Evolutionary conservation across 2,113 vertebrate species (phyloP), one percentile per base, ranked within the genome.

Genomic region (Promerops cafer): DNA sequence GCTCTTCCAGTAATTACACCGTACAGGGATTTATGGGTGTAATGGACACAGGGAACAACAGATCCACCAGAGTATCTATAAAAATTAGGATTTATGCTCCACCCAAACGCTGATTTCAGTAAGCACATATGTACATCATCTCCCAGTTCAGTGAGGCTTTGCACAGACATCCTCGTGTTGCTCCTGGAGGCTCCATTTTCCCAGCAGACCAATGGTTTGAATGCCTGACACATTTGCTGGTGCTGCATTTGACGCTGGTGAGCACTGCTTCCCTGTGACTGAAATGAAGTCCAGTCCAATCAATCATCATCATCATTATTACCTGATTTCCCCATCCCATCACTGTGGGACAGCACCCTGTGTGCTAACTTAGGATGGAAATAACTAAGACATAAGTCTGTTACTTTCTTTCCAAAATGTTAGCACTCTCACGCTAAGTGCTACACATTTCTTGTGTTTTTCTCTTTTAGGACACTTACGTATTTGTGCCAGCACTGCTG

Each of bases 111-210:
- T 72, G 22, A 69, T 40, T 87, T 72, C 16, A 52, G n/a, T 2
- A 1, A 65, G 6, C 37, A 57, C 10, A 3, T 5, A 13, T 14
- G 44, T 49, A 35, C 28, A 60, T n/a, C 42, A 11, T 9, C 40
- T 52, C 44, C 24, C 17, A 13, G 7, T 42, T 88, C 53, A 69
- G 64, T 3, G 6, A 72, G 26, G 66, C 44, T 76, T 49, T 72
- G 42, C 28, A 65, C 13, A 65, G 42, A 45, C 6, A 6, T 27
- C 26, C 7, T n/a, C 0, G 0, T 3, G 5, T n/a, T 83, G 24
- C 59, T 86, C 59, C 76, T 81, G 40, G 20, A 83, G 50, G 54
- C 26, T 59, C 64, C 60, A 16, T 69, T 82, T 81, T 90, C 49
- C 47, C 64, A 68, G 42, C 11, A 60, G 61, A 72, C 18, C 27